Evolutionary conservation across 2,888 invertebrate genomes (phyloP).

Genomic region (Caenorhabditis parvicauda): DNA sequence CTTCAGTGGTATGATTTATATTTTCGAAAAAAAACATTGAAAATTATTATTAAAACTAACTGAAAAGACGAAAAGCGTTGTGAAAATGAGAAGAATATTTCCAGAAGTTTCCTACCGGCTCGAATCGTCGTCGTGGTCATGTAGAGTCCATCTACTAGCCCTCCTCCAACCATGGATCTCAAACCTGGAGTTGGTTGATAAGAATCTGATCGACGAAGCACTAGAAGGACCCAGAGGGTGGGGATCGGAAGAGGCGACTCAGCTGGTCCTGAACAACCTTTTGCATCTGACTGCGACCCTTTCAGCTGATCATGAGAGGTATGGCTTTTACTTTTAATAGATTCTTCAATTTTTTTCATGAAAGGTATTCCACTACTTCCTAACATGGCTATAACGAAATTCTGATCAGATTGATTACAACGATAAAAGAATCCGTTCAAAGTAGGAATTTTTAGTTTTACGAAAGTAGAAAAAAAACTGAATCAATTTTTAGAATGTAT

Average conservation of each 20-base stretch:
- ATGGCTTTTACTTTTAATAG: too few relatives aligned
- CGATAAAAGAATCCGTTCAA: too few relatives aligned
- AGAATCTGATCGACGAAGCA: conserved; percentile 43
- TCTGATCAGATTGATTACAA: too few relatives aligned
- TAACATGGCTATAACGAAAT: too few relatives aligned
- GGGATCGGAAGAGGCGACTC: conserved; percentile 97
- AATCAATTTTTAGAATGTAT: too few relatives aligned
- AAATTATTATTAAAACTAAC: too few relatives aligned
- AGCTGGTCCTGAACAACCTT: conserved; percentile 97
- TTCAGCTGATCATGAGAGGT: conserved; percentile 90
- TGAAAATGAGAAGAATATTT: too few relatives aligned
- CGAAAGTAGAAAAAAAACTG: too few relatives aligned
- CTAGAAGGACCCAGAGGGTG: conserved; percentile 72
- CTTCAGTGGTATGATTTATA: conserved; percentile 84
- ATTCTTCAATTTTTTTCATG: too few relatives aligned
- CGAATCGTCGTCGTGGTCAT: conserved; percentile 89
- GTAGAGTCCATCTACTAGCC: conserved; percentile 83
- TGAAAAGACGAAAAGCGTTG: too few relatives aligned
- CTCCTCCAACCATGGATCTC: conserved; percentile 94
- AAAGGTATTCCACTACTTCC: too few relatives aligned
- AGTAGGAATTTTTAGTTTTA: too few relatives aligned
- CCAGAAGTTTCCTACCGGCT: conserved; percentile 96
- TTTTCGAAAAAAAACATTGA: conserved; percentile 1
- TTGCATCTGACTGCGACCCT: conserved; percentile 91
- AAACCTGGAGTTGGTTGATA: conserved; percentile 94